Evolutionary conservation across 2,113 vertebrate species (phyloP), one percentile per base, ranked within the genome.

Genomic region (Panthera tigris): DNA sequence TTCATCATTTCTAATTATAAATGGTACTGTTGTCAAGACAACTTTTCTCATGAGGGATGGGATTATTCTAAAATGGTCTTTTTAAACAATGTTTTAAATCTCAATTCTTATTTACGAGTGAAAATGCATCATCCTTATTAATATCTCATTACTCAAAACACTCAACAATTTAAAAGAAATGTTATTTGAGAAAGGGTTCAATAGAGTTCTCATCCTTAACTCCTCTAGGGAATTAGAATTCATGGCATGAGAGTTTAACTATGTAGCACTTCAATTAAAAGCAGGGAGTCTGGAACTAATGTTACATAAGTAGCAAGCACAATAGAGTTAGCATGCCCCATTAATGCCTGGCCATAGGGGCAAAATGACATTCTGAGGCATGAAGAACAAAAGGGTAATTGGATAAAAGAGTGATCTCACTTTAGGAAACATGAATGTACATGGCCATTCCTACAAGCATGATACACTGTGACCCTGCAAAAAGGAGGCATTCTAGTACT

Each of bases 1-100:
- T 97, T 98, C 97, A 98, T 97, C 82, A 88, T 71, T 96, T 98
- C 96, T 96, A 98, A 97, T 97, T 97, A 97, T 97, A 97, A 95
- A 71, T 90, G 61, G 90, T 93, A 94, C 94, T 97, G 95, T 97
- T 97, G 97, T 98, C 96, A 98, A 97, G 98, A 98, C 97, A 98
- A 97, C 97, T 97, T 97, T 97, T 91, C 97, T 98, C 96, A 88
- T 50, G 93, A 96, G 97, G 48, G 55, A 97, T 65, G 88, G 9
- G n/a, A 97, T 96, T 96, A 94, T 98, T 97, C 91, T 92, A 93
- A 98, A 95, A 92, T 55, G 81, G 21, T 83, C 83, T 91, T 91
- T 81, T 83, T 65, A 36, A 94, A 96, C 25, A 65, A 12, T 61
- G 91, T 95, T 94, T 50, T 2, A 50, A 89, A 83, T 76, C 52